phyloP scores from a whole-genome alignment of 2,888 invertebrate genomes.

The Sminthurides aquaticus region DNA sequence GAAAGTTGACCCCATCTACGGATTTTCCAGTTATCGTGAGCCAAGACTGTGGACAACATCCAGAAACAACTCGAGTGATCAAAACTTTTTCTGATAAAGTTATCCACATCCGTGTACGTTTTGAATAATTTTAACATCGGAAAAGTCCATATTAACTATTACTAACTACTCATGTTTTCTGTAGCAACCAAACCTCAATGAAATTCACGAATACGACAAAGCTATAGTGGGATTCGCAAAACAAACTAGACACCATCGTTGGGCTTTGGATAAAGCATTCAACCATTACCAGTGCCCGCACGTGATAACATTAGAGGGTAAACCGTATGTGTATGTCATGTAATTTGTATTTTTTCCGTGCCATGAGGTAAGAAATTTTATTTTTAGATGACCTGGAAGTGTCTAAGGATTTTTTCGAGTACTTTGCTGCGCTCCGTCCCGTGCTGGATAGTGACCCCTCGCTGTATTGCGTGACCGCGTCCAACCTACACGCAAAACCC shows the following conservation, averaged over 20 bases:
- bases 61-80: constrained; percentile 18
- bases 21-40: constrained; percentile 21
- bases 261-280: constrained; percentile 16
- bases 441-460: constrained; percentile 2
- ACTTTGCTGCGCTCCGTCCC: constrained; percentile 16
- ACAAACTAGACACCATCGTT: constrained; percentile 16
- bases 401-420: constrained; percentile 20
- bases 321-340: too few species aligned
- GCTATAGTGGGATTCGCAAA: constrained; percentile 15
- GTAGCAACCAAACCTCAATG: constrained; percentile 25
- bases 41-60: constrained; percentile 21
- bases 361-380: too few species aligned
- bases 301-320: constrained; percentile 16
- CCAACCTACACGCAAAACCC: constrained; percentile 17
- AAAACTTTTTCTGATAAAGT: too few species aligned
- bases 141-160: too few species aligned
- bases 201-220: constrained; percentile 1
- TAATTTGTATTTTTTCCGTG: too few species aligned
- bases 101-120: too few species aligned
- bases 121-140: too few species aligned
- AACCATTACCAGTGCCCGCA: constrained; percentile 13
- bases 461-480: constrained; percentile 18
- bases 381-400: constrained; percentile 21
- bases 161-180: too few species aligned
- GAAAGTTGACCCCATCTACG: neutral